Evolutionary conservation across 2,888 invertebrate genomes (phyloP), one percentile per base, ranked within the genome.

Genomic region (Drosophila borealis): DNA sequence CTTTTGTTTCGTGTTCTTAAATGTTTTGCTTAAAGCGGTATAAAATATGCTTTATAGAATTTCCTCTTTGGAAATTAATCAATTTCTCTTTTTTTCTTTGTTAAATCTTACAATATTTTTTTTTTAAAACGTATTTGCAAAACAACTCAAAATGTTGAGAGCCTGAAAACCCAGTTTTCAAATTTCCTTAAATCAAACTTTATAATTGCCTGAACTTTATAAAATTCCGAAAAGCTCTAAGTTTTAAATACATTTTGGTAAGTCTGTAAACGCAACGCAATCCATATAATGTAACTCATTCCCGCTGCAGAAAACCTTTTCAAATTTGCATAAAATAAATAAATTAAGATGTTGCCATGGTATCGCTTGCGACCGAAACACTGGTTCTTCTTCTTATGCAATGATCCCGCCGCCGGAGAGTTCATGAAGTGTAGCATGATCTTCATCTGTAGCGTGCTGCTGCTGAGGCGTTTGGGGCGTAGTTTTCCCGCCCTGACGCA

Each of bases 281-380:
- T 6, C n/a, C 3, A n/a, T 25, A 37, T 6, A 3, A 25, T 14
- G 11, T 2, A 25, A 25, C 11, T 0, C 5, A 11, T 37, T 25
- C 6, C 13, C 37, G 19, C 10, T 51, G 4, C 19, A 59, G 59
- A 34, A 29, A 41, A 25, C 19, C 0, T 1, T 17, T 49, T 53
- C 0, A 42, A 39, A 33, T 39, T 34, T 17, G 10, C 4, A 2
- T 0, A 3, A 34, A 37, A 3, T 3, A 33, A 48, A 11, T 3
- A 17, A 33, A 25, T 46, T n/a, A 63, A 2, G 29, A 70, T 70
- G 71, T n/a, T 54, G 1, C 49, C 65, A 10, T 61, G 73, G 66
- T 21, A 19, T 11, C 42, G 53, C 6, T 9, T 9, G 13, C 19
- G 19, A 29, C 49, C 61, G 1, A 66, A 57, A 5, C 9, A 45